Percentiles rank a stretch among this genome's conserved stretches.
These are phyloP conservation scores for Abrostola triplasia DNA, from an alignment of 2,888 invertebrate genomes.

Conservation along the genomic window DNA sequence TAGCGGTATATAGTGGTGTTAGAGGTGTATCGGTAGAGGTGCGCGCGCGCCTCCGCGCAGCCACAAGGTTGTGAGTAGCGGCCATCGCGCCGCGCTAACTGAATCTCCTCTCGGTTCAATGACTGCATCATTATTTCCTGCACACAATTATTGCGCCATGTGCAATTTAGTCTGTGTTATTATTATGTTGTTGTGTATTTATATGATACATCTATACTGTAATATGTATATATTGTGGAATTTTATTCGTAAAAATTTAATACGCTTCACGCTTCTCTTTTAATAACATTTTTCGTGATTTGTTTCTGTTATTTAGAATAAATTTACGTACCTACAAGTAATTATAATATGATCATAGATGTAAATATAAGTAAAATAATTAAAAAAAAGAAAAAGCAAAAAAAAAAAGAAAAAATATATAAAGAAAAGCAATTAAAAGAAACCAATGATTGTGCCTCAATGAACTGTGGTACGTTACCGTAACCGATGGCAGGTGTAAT, in stretches of 20 bases:
- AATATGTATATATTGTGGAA: slow-evolving; percentile 88
- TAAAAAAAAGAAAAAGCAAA: slow-evolving; percentile 69
- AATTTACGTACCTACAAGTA: slow-evolving; percentile 88
- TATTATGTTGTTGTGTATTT: slow-evolving; percentile 88
- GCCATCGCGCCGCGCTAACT: slow-evolving; percentile 69
- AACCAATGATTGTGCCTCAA: slow-evolving; percentile 89
- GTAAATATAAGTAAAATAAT: slow-evolving; percentile 74
- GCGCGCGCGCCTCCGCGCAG: slow-evolving; percentile 45
- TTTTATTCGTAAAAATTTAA: slow-evolving; percentile 86
- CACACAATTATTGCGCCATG: slow-evolving; percentile 85
- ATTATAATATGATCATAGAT: slow-evolving; percentile 86
- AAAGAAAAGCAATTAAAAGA: slow-evolving; percentile 85
- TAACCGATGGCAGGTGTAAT: slow-evolving; percentile 85
- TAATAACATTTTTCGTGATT: slow-evolving; percentile 85
- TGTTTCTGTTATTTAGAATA: slow-evolving; percentile 88
- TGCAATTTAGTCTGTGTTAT: slow-evolving; percentile 88
- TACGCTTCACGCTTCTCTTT: slow-evolving; percentile 88
- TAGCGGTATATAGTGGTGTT: slow-evolving; percentile 68
- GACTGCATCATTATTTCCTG: slow-evolving; percentile 85
- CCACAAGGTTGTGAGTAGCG: slow-evolving; percentile 81
- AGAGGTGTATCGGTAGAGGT: slow-evolving; percentile 41
- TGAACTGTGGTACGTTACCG: slow-evolving; percentile 89
- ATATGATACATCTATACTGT: slow-evolving; percentile 85
- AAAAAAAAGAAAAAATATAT: slow-evolving; percentile 69
- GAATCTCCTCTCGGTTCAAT: slow-evolving; percentile 87